Conservation (phyloP, 2,113 vertebrate genomes). For the Colistium nudipinnis region DNA sequence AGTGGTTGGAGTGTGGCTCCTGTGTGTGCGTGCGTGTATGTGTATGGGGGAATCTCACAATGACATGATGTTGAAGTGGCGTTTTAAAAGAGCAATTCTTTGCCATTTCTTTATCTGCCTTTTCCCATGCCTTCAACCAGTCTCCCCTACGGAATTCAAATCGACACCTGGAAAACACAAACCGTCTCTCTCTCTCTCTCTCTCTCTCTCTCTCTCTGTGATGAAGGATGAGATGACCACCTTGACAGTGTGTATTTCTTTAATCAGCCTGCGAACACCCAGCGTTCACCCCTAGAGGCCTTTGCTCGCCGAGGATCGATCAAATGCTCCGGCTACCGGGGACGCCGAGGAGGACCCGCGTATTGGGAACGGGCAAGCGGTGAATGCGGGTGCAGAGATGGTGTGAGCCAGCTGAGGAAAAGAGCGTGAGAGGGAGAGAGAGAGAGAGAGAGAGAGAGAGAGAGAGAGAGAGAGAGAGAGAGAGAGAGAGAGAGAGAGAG, state of each 20-base stretch:
- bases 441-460: constrained; percentile 51
- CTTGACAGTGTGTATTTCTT: constrained; percentile 73
- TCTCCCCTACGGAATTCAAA: constrained; percentile 22
- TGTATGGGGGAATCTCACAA: constrained; percentile 42
- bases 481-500: constrained; percentile 57
- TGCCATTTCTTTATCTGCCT: constrained; percentile 36
- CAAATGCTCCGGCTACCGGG: constrained; percentile 44
- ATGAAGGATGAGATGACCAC: constrained; percentile 59
- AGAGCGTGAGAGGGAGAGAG: too few species aligned
- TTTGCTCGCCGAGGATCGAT: constrained; percentile 65
- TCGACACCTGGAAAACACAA: constrained; percentile 33
- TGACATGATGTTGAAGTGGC: constrained; percentile 66
- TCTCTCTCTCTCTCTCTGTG: constrained; percentile 4
- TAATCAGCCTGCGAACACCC: constrained; percentile 72
- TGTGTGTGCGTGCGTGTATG: constrained; percentile 28
- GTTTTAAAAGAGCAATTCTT: constrained; percentile 71
- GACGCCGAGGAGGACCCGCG: constrained; percentile 47
- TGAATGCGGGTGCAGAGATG: constrained; percentile 57
- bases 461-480: constrained; percentile 64
- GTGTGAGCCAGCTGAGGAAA: constrained; percentile 56
- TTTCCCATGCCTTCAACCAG: constrained; percentile 30
- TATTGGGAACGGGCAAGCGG: constrained; percentile 13
- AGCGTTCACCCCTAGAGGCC: constrained; percentile 61
- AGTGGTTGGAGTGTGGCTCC: constrained; percentile 64
- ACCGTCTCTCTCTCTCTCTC: not conserved